These are phyloP conservation scores for Colostygia pectinataria DNA, from an alignment of 2,888 invertebrate genomes.

Conservation along the genomic window DNA sequence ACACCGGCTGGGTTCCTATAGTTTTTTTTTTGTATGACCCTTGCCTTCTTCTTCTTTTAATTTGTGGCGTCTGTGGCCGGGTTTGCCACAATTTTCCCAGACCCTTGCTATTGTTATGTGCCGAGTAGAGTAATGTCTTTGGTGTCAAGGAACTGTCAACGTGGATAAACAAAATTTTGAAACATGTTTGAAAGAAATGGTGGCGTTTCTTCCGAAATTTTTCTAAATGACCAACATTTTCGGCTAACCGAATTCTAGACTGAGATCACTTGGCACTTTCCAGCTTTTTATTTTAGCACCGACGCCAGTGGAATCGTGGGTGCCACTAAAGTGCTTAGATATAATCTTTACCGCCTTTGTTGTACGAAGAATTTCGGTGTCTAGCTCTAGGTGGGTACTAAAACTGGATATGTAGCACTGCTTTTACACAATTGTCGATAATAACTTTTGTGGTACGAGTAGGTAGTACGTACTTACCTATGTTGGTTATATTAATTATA, in stretches of 20 bases:
- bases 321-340: constrained; percentile 45
- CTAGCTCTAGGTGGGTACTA: constrained; percentile 29
- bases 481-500: neutral
- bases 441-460: neutral
- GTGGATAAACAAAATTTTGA: no score
- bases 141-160: no score
- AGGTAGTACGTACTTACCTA: neutral
- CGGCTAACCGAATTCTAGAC: constrained; percentile 1
- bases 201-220: no score
- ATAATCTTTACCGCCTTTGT: constrained; percentile 39
- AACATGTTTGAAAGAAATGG: no score
- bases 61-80: no score
- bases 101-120: no score
- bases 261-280: constrained; percentile 29
- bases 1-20: no score
- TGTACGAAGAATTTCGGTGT: constrained; percentile 36
- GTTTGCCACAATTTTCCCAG: no score
- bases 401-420: constrained; percentile 20
- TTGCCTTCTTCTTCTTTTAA: no score
- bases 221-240: no score
- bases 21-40: no score
- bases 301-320: constrained; percentile 42
- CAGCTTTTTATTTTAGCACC: constrained; percentile 47
- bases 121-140: no score
- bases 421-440: constrained; percentile 16